Percentiles rank a stretch among this genome's conserved stretches.
These are phyloP conservation scores for Brachyalestes nurse DNA, from an alignment of 2,797 vertebrate species.

Conservation along the genomic window DNA sequence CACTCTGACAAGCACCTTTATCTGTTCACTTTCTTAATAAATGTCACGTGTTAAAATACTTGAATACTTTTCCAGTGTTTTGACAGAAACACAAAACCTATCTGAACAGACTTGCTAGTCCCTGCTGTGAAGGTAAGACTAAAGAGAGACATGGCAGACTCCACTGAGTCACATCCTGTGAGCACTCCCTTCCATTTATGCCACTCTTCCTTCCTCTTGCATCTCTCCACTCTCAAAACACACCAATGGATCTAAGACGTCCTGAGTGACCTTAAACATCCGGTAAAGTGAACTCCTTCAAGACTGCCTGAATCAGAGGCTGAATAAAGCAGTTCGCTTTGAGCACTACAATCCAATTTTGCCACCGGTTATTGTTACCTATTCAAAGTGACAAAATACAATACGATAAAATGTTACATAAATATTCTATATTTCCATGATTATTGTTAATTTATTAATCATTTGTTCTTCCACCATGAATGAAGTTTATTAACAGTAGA, in stretches of 20 bases:
- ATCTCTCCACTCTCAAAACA: conserved; percentile 4
- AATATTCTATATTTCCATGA: no score
- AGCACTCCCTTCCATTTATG: conserved; percentile 33
- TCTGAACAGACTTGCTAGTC: conserved; percentile 8
- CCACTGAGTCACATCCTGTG: conserved; percentile 41
- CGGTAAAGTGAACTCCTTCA: not conserved
- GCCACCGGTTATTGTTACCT: no score
- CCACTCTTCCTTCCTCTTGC: conserved; percentile 44
- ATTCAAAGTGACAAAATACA: not conserved
- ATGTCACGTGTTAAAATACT: not conserved
- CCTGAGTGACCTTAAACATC: conserved; percentile 20
- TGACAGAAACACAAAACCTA: not conserved
- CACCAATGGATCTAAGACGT: not conserved
- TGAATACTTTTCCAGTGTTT: not conserved
- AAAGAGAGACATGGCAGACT: conserved; percentile 23
- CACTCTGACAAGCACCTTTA: not conserved
- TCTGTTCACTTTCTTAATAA: not conserved
- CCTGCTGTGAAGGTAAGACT: not conserved
- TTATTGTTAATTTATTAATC: no score
- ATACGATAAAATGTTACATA: no score
- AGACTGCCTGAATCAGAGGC: not conserved
- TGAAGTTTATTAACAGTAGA: no score
- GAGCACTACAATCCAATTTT: not conserved
- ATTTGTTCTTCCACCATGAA: no score
- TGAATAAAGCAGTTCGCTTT: not conserved